Conservation (phyloP, 2,888 invertebrate genomes). For the Nomada flava region DNA sequence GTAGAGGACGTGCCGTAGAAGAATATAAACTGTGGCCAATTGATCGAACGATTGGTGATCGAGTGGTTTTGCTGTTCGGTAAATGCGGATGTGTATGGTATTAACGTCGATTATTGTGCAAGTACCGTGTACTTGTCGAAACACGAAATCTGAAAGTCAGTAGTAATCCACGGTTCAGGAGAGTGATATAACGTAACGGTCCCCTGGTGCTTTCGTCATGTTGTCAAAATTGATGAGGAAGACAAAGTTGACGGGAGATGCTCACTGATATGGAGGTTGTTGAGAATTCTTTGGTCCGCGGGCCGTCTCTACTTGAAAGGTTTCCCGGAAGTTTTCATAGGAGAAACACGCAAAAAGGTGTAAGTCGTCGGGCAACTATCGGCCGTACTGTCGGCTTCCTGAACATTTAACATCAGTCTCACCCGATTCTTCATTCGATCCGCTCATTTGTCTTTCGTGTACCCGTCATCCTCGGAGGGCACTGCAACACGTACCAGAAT, state of each 20-base stretch:
- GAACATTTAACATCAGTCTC: conserved; percentile 54
- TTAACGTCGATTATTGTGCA: conserved; percentile 48
- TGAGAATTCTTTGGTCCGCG: conserved; percentile 67
- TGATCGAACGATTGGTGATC: conserved; percentile 66
- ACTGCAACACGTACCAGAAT: conserved; percentile 36
- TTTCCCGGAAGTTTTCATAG: conserved; percentile 59
- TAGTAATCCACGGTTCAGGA: conserved; percentile 25
- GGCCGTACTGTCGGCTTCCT: conserved; percentile 36
- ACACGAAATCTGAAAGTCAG: conserved; percentile 40
- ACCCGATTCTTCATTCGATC: conserved; percentile 27
- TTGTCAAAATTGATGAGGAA: conserved; percentile 69
- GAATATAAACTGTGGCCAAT: conserved; percentile 71
- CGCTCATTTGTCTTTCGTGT: conserved; percentile 9
- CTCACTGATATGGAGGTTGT: conserved; percentile 73
- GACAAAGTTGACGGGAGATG: conserved; percentile 68
- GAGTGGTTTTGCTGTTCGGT: conserved; percentile 64
- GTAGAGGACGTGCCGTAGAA: conserved; percentile 61
- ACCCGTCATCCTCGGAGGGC: conserved; percentile 40
- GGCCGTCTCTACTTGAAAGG: conserved; percentile 67
- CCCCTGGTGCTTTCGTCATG: conserved; percentile 68
- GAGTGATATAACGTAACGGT: conserved; percentile 50
- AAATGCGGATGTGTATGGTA: conserved; percentile 63
- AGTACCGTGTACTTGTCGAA: conserved; percentile 48
- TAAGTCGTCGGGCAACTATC: conserved; percentile 39
- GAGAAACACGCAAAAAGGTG: conserved; percentile 48